A percentile compares a stretch with the other conserved stretches of the same genome.
These are phyloP conservation scores for Criorhina ranunculi DNA, from an alignment of 2,888 invertebrate species.

Conservation along the genomic window DNA sequence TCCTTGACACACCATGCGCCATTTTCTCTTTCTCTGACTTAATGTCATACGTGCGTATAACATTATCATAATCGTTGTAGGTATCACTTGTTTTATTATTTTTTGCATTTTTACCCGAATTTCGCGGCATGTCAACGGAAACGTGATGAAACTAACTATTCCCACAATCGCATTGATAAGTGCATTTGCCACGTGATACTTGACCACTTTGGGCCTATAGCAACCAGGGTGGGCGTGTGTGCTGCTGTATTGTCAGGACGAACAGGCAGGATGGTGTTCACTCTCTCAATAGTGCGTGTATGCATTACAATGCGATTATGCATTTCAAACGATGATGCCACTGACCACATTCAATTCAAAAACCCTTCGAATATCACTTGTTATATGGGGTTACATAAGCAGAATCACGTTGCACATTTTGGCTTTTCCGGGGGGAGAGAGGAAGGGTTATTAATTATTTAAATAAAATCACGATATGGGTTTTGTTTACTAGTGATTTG, in stretches of 20 bases:
- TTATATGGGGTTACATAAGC: conserved; percentile 24
- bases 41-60: conserved; percentile 37
- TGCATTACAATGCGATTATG: conserved; percentile 69
- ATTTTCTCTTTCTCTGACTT: conserved; percentile 31
- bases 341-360: conserved; percentile 33
- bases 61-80: conserved; percentile 28
- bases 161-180: conserved; percentile 57
- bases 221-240: not conserved
- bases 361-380: conserved; percentile 5
- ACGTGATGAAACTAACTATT: conserved; percentile 63
- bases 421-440: not conserved
- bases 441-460: conserved; percentile 31
- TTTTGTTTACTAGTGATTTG: conserved; percentile 25
- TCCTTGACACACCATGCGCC: not conserved
- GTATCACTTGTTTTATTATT: conserved; percentile 7
- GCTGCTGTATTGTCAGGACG: not conserved
- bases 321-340: conserved; percentile 43
- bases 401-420: conserved; percentile 48
- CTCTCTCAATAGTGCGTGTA: conserved; percentile 31
- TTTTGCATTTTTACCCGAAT: conserved; percentile 25
- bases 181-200: conserved; percentile 73
- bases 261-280: not conserved
- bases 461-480: conserved; percentile 36
- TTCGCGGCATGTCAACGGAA: conserved; percentile 40
- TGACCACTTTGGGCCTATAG: conserved; percentile 57